phyloP scores from a whole-genome alignment of 1,140 invertebrate species.

The Leptopilina boulardi region DNA sequence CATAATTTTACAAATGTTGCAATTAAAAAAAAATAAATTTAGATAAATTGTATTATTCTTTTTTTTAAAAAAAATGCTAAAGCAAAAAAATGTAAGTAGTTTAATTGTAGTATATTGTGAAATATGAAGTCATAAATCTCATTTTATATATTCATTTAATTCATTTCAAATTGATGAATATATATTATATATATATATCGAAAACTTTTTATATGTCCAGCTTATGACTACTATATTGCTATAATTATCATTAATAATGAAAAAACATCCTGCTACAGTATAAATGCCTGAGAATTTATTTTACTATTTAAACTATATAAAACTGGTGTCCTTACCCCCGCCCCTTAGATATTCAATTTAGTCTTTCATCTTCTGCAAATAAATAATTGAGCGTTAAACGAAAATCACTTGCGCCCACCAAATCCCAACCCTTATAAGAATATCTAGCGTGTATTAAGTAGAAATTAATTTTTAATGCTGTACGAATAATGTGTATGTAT shows the following conservation, averaged over 20 bases:
- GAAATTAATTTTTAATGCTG: constrained; percentile 32
- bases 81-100: constrained; percentile 3
- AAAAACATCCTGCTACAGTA: neutral
- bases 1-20: neutral
- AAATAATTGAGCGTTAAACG: constrained; percentile 8
- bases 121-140: neutral
- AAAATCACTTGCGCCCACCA: neutral
- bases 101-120: constrained; percentile 18
- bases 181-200: too few species aligned
- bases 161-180: neutral
- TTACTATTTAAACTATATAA: neutral
- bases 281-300: constrained; percentile 25
- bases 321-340: neutral
- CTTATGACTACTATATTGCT: neutral
- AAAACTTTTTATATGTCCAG: constrained; percentile 4
- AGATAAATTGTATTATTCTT: neutral
- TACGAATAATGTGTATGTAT: constrained; percentile 33
- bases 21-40: neutral
- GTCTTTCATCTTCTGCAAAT: neutral
- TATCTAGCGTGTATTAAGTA: constrained; percentile 22
- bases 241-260: neutral
- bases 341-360: constrained; percentile 12
- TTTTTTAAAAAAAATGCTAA: neutral
- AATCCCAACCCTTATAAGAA: neutral
- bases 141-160: constrained; percentile 14